Percentiles rank a stretch among this genome's conserved stretches.
Conservation (phyloP, 2,797 vertebrate genomes). For the Amblyopsis hoosieri region DNA sequence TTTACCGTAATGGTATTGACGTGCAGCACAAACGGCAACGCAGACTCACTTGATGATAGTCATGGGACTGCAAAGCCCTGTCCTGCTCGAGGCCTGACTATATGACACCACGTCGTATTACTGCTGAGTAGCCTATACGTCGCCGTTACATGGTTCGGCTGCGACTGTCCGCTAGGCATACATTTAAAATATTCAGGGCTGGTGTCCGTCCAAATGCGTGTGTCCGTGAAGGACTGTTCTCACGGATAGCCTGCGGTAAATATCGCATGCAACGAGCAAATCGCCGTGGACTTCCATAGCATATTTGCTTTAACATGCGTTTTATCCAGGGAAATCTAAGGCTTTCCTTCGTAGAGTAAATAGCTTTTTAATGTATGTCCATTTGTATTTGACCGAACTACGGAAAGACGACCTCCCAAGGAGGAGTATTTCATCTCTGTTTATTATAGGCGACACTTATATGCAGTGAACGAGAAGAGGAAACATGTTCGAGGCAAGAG, state of each 20-base stretch:
- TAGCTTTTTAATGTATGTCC: neutral
- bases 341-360: slow-evolving; percentile 2
- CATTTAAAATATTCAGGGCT: slow-evolving; percentile 1
- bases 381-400: neutral
- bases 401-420: slow-evolving; percentile 37
- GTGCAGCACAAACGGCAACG: too few relatives aligned
- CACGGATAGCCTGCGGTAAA: neutral
- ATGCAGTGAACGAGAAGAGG: slow-evolving; percentile 27
- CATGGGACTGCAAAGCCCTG: too few relatives aligned
- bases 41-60: too few relatives aligned
- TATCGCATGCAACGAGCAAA: neutral
- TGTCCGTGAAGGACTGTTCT: neutral
- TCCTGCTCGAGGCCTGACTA: too few relatives aligned
- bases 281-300: too few relatives aligned
- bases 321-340: neutral
- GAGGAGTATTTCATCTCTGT: slow-evolving; percentile 51
- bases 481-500: slow-evolving; percentile 89
- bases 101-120: too few relatives aligned
- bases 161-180: neutral
- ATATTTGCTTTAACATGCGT: neutral
- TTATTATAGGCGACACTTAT: slow-evolving; percentile 36
- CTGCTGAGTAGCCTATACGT: neutral
- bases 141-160: neutral
- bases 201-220: slow-evolving; percentile 9
- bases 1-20: too few relatives aligned